Percentiles rank a stretch among this genome's conserved stretches.
phyloP scores from a whole-genome alignment of 2,797 vertebrate genomes.

The Synanceia verrucosa region DNA sequence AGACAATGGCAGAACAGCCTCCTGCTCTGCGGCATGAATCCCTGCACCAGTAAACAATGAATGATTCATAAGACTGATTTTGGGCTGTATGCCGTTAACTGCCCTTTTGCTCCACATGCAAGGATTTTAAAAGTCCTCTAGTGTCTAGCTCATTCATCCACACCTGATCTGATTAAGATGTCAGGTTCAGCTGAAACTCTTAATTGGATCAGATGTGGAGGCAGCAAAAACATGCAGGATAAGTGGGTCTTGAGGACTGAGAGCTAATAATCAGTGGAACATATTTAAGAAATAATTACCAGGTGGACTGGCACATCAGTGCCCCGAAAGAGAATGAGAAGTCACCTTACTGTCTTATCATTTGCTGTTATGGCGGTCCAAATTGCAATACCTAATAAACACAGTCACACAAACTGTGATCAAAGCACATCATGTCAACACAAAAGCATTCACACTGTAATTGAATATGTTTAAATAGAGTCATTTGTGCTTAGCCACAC shows the following conservation, averaged over 20 bases:
- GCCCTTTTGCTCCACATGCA: constrained; percentile 43
- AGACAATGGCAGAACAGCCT: constrained; percentile 55
- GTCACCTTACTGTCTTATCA: not conserved
- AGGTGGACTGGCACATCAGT: not conserved
- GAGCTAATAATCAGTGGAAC: not conserved
- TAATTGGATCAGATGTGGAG: constrained; percentile 17
- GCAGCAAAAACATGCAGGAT: not conserved
- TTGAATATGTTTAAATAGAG: constrained; percentile 25
- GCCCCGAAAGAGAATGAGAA: not conserved
- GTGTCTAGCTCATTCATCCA: not conserved
- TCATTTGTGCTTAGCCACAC: not conserved
- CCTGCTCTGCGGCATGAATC: constrained; percentile 65
- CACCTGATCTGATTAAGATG: constrained; percentile 15
- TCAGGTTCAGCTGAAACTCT: constrained; percentile 6
- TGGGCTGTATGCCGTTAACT: constrained; percentile 25
- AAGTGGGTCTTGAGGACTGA: not conserved
- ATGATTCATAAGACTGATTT: constrained; percentile 74
- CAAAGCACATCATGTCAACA: constrained; percentile 1
- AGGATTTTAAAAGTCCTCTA: not conserved
- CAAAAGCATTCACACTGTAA: not conserved
- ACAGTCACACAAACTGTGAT: not conserved
- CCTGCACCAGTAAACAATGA: constrained; percentile 73
- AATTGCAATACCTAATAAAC: not conserved
- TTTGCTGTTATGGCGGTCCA: not conserved
- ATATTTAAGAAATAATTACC: not conserved